Evolutionary conservation across 2,888 invertebrate genomes (phyloP), one percentile per base, ranked within the genome.

Genomic region (Gisinianus flammeolus): DNA sequence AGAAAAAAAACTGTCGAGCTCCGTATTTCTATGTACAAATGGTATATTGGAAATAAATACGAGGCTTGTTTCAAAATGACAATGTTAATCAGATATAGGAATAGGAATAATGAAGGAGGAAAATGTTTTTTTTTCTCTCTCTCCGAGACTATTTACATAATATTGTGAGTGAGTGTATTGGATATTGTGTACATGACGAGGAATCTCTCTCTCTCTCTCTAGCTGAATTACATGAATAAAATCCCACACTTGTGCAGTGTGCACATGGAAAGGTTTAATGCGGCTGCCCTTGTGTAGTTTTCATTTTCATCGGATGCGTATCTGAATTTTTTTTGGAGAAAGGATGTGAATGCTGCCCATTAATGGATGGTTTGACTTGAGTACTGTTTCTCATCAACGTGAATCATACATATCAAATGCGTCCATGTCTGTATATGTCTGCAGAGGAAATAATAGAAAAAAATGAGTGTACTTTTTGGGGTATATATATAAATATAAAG

Each of bases 61-160:
- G 30, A 56, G 56, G 71, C 56, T 56, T 71, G 54, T 71, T 56
- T 56, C 71, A 71, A 71, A 71, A 71, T 71, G 71, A 71, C 71
- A 71, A 54, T 71, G 54, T 71, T 71, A 31, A 71, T 71, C 71
- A 54, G 71, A 71, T 71, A 31, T 30, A 33, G n/a, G 71, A 28
- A 19, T n/a, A 54, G n/a, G 54, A n/a, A 54, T 54, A 54, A 54
- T 54, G 16, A n/a, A 54, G 6, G n/a, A 54, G n/a, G 54, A n/a
- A 5, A n/a, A 54, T 5, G 54, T n/a, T 30, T 66, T 66, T 66
- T 26, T 66, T 30, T 62, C 58, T n/a, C 64, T 64, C 5, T 28
- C 64, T 64, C 16, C 16, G n/a, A n/a, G n/a, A n/a, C n/a, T n/a
- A n/a, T n/a, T n/a, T n/a, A n/a, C n/a, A n/a, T n/a, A n/a, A n/a